Evolutionary conservation across 2,113 vertebrate species (phyloP).

Genomic region (Cyprinodon tularosa): DNA sequence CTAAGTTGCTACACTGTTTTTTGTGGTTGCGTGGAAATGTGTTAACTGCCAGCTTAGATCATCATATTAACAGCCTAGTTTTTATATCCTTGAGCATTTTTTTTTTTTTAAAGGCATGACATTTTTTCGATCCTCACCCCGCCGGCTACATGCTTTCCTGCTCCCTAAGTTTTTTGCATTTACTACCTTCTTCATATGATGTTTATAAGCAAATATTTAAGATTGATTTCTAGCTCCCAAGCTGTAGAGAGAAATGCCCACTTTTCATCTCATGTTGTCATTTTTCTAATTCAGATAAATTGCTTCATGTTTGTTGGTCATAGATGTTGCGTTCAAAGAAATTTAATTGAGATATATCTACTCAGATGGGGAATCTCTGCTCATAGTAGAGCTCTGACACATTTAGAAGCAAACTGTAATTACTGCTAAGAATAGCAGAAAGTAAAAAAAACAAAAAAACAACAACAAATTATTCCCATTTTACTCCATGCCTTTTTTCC

Average conservation of each 20-base stretch:
- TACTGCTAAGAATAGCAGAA: not conserved
- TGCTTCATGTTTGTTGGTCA: slow-evolving; percentile 25
- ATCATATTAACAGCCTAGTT: not conserved
- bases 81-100: slow-evolving; percentile 30
- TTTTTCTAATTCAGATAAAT: slow-evolving; percentile 60
- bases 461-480: not conserved
- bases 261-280: slow-evolving; percentile 44
- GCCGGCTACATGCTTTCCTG: not conserved
- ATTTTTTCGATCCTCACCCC: not conserved
- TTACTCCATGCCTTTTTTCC: not conserved
- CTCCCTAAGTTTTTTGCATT: slow-evolving; percentile 2
- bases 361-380: slow-evolving; percentile 30
- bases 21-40: slow-evolving; percentile 8
- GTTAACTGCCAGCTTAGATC: slow-evolving; percentile 23
- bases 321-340: slow-evolving; percentile 32
- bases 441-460: not conserved
- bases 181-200: slow-evolving; percentile 1
- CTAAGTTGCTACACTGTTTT: slow-evolving; percentile 7
- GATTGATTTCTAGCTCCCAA: slow-evolving; percentile 11
- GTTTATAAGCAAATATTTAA: slow-evolving; percentile 8
- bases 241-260: not conserved
- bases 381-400: slow-evolving; percentile 36
- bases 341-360: slow-evolving; percentile 52
- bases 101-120: not conserved
- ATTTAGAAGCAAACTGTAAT: slow-evolving; percentile 29